These are phyloP conservation scores for Julus scandinavius DNA, from an alignment of 2,888 invertebrate genomes.

Conservation along the genomic window DNA sequence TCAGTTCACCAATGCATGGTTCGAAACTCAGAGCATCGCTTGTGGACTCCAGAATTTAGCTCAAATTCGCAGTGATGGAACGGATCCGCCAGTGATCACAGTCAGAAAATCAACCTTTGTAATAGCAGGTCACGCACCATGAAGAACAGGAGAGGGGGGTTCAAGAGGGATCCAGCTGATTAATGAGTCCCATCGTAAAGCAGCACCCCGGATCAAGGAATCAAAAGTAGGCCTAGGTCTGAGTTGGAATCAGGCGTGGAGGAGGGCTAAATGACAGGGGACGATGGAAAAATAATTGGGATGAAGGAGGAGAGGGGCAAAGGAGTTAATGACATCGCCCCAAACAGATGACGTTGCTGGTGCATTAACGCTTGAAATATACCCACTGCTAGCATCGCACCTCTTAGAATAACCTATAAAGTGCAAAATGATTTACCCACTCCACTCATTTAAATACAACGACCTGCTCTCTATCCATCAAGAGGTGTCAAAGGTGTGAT, in stretches of 20 bases:
- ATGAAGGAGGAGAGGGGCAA: background rate
- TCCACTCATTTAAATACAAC: background rate
- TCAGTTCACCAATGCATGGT: no score
- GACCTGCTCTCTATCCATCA: background rate
- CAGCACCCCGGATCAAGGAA: background rate
- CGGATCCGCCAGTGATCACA: conserved; percentile 31
- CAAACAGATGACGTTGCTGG: background rate
- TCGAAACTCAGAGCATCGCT: no score
- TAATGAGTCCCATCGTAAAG: conserved; percentile 41
- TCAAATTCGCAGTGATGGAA: background rate
- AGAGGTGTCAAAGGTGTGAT: background rate
- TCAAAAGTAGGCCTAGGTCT: background rate
- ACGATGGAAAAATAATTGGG: conserved; percentile 21
- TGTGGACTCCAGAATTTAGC: background rate
- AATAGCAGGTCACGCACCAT: conserved; percentile 49
- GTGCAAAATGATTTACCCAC: conserved; percentile 21
- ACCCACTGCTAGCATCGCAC: background rate
- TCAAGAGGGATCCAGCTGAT: background rate
- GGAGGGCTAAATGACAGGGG: conserved; percentile 1
- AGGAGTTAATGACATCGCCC: conserved; percentile 24
- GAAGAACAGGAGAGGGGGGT: background rate
- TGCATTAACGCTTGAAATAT: background rate
- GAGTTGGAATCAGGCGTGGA: no score
- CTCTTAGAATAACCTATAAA: background rate
- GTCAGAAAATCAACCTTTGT: conserved; percentile 35